Evolutionary conservation across 1,140 invertebrate species (phyloP).

Genomic region (Daktulosphaira vitifoliae): DNA sequence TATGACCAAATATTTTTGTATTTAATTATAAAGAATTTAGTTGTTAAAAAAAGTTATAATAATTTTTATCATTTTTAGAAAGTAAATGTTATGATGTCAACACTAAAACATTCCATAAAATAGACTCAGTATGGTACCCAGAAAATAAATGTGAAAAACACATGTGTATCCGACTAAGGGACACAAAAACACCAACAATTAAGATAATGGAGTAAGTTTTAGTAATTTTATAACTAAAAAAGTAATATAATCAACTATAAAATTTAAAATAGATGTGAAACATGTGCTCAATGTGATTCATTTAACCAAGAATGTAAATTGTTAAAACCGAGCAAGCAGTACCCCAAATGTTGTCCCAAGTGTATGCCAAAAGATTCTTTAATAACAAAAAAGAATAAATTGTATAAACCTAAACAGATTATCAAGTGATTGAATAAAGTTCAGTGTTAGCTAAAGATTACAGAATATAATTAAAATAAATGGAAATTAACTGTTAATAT

Average conservation of each 20-base stretch:
- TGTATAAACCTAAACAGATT: too few relatives aligned
- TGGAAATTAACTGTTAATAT: too few relatives aligned
- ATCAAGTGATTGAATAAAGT: too few relatives aligned
- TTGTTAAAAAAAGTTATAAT: too few relatives aligned
- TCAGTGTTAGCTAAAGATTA: too few relatives aligned
- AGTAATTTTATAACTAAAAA: too few relatives aligned
- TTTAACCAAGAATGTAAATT: not conserved
- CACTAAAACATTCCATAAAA: not conserved
- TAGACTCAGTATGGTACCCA: slow-evolving; percentile 10
- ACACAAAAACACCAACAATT: not conserved
- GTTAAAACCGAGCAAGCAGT: not conserved
- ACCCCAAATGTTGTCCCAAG: slow-evolving; percentile 9
- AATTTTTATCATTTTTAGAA: not conserved
- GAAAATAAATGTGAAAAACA: slow-evolving; percentile 2
- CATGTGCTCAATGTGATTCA: not conserved
- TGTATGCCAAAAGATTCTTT: not conserved
- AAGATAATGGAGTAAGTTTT: slow-evolving; percentile 14
- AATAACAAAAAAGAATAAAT: not conserved
- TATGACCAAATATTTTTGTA: too few relatives aligned
- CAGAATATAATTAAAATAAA: too few relatives aligned
- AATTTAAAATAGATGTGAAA: not conserved
- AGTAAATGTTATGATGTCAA: slow-evolving; percentile 15
- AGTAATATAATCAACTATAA: too few relatives aligned
- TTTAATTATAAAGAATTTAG: too few relatives aligned
- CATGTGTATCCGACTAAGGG: not conserved